Conservation (phyloP, 2,797 vertebrate species). For the Poeciliopsis gracilis region DNA sequence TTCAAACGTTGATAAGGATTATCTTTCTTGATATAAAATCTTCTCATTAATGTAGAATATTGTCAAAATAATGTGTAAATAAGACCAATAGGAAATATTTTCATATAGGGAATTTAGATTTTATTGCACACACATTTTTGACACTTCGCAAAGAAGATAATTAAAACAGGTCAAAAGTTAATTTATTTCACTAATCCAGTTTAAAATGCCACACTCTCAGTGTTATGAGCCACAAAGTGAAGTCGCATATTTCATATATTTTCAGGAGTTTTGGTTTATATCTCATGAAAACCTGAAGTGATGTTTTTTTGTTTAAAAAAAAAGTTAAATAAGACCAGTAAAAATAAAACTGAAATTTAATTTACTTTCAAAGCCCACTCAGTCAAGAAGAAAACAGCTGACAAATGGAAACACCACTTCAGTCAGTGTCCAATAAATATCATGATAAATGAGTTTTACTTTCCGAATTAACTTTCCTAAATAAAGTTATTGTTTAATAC, state of each 20-base stretch:
- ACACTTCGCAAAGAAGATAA: background rate
- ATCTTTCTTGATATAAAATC: slow-evolving; percentile 35
- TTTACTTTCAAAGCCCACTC: no score
- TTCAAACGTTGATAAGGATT: slow-evolving; percentile 23
- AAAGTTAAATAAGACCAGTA: no score
- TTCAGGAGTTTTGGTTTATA: no score
- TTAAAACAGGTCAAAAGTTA: background rate
- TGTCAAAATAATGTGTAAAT: background rate
- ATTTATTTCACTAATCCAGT: background rate
- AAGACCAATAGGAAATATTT: background rate
- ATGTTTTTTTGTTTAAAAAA: no score
- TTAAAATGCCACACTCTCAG: background rate
- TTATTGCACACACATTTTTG: background rate
- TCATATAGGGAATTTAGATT: background rate
- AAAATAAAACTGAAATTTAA: no score
- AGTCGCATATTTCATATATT: background rate
- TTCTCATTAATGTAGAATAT: background rate
- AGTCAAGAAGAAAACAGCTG: no score
- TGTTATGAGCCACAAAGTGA: background rate
- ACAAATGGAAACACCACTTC: background rate
- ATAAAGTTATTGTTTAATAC: background rate
- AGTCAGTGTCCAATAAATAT: background rate
- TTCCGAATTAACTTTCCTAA: background rate
- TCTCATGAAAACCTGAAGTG: no score
- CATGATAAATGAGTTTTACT: background rate